Conservation (phyloP, 2,797 vertebrate species). For the Anableps anableps region DNA sequence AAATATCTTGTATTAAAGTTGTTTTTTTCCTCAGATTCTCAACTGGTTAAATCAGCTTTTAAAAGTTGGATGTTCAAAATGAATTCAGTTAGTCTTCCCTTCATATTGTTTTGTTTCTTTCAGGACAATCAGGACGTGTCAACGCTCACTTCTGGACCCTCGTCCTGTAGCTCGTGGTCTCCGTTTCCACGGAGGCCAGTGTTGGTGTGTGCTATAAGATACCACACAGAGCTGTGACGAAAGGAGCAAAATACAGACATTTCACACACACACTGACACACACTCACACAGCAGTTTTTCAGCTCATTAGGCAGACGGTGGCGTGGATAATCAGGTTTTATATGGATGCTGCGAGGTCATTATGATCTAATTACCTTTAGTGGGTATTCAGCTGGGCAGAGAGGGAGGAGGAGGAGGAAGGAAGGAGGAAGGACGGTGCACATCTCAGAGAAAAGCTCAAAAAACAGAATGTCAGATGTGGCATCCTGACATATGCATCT, state of each 20-base stretch:
- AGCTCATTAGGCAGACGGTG: conserved; percentile 99
- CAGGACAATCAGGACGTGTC: background rate
- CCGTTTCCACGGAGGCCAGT: conserved; percentile 85
- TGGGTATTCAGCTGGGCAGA: conserved; percentile 97
- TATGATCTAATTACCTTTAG: conserved; percentile 97
- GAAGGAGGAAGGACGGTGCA: conserved; percentile 35
- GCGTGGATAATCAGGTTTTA: conserved; percentile 99
- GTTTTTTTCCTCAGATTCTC: too few relatives aligned
- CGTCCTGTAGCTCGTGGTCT: conserved; percentile 67
- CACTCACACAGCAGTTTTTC: conserved; percentile 84
- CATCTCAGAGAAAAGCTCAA: conserved; percentile 20
- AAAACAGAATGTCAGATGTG: background rate
- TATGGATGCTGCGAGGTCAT: conserved; percentile 90
- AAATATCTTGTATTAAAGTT: too few relatives aligned
- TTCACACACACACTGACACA: conserved; percentile 89
- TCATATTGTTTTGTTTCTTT: background rate
- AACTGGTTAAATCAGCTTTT: background rate
- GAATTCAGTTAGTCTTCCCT: background rate
- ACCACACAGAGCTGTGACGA: conserved; percentile 98
- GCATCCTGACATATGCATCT: background rate
- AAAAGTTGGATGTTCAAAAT: background rate
- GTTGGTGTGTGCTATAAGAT: conserved; percentile 87
- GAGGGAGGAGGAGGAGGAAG: conserved; percentile 78
- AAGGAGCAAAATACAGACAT: conserved; percentile 99
- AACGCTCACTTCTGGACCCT: background rate